Conservation (phyloP, 2,797 vertebrate species). For the Danio tinwini region DNA sequence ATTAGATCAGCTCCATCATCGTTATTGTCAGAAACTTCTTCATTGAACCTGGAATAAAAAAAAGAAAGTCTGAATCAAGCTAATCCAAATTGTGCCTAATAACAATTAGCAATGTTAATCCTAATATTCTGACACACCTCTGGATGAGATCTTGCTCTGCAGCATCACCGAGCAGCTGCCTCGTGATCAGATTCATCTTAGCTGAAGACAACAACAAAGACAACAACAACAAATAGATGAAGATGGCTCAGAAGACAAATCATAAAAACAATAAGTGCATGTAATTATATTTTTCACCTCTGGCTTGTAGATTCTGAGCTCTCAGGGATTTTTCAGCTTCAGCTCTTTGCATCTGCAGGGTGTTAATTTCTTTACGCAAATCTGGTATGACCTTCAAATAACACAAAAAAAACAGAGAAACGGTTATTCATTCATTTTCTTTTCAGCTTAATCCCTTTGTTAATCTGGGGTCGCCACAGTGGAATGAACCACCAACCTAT, state of each 20-base stretch:
- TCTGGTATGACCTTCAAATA: slow-evolving; percentile 84
- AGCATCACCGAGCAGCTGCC: slow-evolving; percentile 85
- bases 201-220: slow-evolving; percentile 73
- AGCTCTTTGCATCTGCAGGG: slow-evolving; percentile 85
- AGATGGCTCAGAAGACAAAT: not conserved
- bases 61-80: slow-evolving; percentile 46
- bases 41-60: slow-evolving; percentile 77
- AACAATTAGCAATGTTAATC: not conserved
- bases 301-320: slow-evolving; percentile 85
- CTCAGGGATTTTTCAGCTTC: slow-evolving; percentile 84
- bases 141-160: slow-evolving; percentile 84
- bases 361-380: slow-evolving; percentile 88
- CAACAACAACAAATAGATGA: not conserved
- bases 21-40: slow-evolving; percentile 79
- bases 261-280: not conserved
- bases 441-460: too few relatives aligned
- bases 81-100: not conserved
- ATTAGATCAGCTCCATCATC: slow-evolving; percentile 87
- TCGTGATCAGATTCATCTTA: slow-evolving; percentile 86
- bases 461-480: too few relatives aligned
- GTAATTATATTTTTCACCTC: slow-evolving; percentile 75
- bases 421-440: too few relatives aligned
- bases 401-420: not conserved
- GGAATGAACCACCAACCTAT: too few relatives aligned
- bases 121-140: slow-evolving; percentile 73